Evolutionary conservation across 2,113 vertebrate genomes (phyloP), one percentile per base, ranked within the genome.

Genomic region (Sapajus apella): DNA sequence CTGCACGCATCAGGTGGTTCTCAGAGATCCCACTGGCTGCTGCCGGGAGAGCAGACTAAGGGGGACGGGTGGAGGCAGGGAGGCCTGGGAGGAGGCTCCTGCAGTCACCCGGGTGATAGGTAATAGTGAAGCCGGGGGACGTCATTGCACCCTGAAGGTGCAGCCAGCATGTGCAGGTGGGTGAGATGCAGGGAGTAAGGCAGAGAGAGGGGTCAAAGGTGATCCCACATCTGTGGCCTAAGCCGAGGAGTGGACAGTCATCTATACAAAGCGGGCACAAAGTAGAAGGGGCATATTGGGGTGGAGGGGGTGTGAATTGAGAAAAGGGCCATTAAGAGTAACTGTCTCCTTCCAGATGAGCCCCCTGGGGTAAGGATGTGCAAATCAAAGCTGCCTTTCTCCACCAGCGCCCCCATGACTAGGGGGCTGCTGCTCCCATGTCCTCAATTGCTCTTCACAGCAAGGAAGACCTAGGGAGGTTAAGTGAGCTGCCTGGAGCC

Each of bases 311-410:
- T 3, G 23, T 32, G 25, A 6, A 7, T 72, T n/a, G 32, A 79
- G 70, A 80, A 8, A 61, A 73, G 84, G 20, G 58, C 5, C 56
- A 17, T 35, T 40, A 3, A 10, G 47, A 84, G 61, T 73, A 40
- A 35, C 55, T 6, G 0, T 40, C 43, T 91, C 72, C 72, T 77
- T 37, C 21, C 12, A 56, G 43, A 64, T 13, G 58, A 75, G 30
- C n/a, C 20, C 16, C 56, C 45, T 40, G 30, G 23, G 25, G 11
- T 10, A 20, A 80, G 45, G 18, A 21, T 1, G 0, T 1, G 37
- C 50, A 81, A 17, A 56, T 30, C 66, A 77, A 66, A 64, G 20
- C 32, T 14, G 50, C 18, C 68, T 82, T 77, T 70, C 56, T 68
- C 30, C 11, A 0, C 43, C 18, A 61, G 20, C 32, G 1, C 1